Conservation (phyloP, 1,140 invertebrate species). For the Leptinotarsa texana region DNA sequence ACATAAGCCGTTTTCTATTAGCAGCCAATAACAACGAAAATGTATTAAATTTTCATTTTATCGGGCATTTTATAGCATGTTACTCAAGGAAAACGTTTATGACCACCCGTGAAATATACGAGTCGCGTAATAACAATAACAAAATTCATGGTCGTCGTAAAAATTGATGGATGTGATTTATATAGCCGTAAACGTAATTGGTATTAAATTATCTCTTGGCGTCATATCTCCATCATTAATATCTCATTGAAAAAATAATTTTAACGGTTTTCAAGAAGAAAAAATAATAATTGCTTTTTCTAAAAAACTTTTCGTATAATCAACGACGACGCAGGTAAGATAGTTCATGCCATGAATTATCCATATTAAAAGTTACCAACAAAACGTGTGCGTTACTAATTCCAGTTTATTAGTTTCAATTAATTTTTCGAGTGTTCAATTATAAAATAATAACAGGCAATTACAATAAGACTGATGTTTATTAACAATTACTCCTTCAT, state of each 20-base stretch:
- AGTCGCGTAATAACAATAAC: slow-evolving; percentile 12
- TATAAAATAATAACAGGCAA: too few species aligned
- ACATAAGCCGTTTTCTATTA: neutral
- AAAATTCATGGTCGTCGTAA: slow-evolving; percentile 7
- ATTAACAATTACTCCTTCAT: too few species aligned
- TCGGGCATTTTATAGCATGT: neutral
- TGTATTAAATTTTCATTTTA: too few species aligned
- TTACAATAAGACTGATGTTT: too few species aligned
- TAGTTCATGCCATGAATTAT: too few species aligned
- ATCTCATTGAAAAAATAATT: neutral
- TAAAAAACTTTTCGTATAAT: too few species aligned
- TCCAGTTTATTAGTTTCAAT: too few species aligned
- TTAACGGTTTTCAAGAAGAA: neutral
- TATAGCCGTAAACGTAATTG: slow-evolving; percentile 6
- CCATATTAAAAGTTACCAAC: too few species aligned
- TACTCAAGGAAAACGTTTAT: neutral
- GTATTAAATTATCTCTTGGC: neutral
- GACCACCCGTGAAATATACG: slow-evolving; percentile 1
- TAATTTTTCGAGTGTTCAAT: too few species aligned
- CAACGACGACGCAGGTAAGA: too few species aligned
- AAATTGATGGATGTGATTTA: slow-evolving; percentile 16
- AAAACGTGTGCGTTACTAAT: too few species aligned
- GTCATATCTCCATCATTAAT: slow-evolving; percentile 1
- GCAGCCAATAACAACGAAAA: neutral
- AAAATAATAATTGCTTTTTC: neutral